These are phyloP conservation scores for Fratercula arctica DNA, from an alignment of 2,797 vertebrate genomes.

Conservation along the genomic window DNA sequence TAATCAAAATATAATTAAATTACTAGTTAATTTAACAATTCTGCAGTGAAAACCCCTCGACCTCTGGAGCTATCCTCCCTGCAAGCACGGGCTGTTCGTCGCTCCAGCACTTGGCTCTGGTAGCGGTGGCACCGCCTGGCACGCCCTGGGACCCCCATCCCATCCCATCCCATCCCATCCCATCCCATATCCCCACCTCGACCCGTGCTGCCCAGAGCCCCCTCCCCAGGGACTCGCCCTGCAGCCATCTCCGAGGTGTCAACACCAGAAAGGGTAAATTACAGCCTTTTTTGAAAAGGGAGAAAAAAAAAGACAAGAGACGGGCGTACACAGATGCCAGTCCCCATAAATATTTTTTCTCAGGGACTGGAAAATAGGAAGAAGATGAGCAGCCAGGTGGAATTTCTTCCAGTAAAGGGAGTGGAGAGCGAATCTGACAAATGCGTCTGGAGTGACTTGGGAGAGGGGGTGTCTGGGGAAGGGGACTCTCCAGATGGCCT, in stretches of 20 bases:
- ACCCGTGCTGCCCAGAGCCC: rapidly evolving
- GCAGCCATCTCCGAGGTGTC: not conserved
- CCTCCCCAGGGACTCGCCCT: not conserved
- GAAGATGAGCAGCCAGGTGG: not conserved
- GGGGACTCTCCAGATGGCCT: not conserved
- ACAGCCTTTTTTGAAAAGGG: not conserved
- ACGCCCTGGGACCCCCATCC: not conserved
- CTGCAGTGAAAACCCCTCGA: not conserved
- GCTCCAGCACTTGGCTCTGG: not conserved
- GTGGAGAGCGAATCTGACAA: not conserved
- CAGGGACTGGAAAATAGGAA: not conserved
- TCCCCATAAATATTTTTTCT: not conserved
- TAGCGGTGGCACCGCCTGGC: rapidly evolving
- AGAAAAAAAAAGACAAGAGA: too few species aligned
- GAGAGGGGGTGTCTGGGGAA: not conserved
- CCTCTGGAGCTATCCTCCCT: not conserved
- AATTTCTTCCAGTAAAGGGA: not conserved
- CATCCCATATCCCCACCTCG: not conserved
- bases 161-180: too few species aligned
- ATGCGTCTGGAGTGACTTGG: not conserved
- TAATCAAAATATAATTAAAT: conserved; percentile 50
- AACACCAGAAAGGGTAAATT: not conserved
- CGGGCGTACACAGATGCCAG: not conserved
- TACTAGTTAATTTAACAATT: conserved; percentile 37
- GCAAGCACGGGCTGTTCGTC: not conserved